Evolutionary conservation across 2,888 invertebrate genomes (phyloP).

Genomic region (Notodromas monacha): DNA sequence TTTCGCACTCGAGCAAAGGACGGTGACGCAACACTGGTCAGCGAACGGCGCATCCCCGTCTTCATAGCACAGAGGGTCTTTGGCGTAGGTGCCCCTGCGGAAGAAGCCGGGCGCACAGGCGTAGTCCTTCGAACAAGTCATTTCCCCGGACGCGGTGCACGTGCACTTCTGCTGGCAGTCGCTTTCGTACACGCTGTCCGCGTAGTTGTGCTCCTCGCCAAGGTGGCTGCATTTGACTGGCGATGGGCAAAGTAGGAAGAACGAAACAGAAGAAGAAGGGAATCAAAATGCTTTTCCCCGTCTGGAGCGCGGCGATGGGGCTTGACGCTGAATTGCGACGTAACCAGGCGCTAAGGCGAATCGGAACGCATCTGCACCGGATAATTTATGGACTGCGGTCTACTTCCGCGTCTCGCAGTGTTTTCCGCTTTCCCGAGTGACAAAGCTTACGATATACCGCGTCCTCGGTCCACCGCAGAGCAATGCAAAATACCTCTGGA

Average conservation of each 20-base stretch:
- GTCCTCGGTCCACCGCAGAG: no score
- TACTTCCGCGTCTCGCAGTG: no score
- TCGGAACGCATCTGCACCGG: no score
- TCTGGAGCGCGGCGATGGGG: no score
- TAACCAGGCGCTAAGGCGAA: no score
- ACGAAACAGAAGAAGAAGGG: not conserved
- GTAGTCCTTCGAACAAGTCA: not conserved
- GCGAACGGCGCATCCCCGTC: slow-evolving; percentile 1
- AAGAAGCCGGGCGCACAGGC: not conserved
- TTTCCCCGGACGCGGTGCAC: slow-evolving; percentile 10
- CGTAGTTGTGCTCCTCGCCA: slow-evolving; percentile 1
- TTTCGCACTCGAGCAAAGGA: slow-evolving; percentile 7
- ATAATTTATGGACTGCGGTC: no score
- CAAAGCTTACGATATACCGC: no score
- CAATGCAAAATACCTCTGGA: no score
- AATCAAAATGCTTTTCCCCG: no score
- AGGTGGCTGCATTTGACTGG: not conserved
- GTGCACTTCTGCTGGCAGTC: slow-evolving; percentile 11
- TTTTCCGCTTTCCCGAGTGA: no score
- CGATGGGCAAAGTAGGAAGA: not conserved
- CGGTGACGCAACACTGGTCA: slow-evolving; percentile 9
- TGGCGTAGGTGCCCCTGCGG: not conserved
- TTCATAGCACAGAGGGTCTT: not conserved
- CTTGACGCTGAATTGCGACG: no score
- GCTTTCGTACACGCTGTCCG: slow-evolving; percentile 10